A percentile compares a stretch with the other conserved stretches of the same genome.
phyloP scores from a whole-genome alignment of 2,797 vertebrate genomes.

The Manis pentadactyla region DNA sequence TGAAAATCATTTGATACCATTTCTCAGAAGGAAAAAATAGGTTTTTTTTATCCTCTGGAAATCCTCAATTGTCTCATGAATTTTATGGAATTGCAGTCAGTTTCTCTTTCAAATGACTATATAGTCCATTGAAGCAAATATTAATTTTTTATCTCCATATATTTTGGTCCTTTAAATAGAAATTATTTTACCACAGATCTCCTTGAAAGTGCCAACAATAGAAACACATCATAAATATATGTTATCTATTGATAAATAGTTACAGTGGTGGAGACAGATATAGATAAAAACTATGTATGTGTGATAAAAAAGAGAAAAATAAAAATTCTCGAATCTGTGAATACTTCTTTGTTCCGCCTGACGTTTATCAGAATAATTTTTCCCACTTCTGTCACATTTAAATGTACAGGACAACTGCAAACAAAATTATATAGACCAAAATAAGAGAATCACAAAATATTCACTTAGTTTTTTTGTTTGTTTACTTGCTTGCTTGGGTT shows the following conservation, averaged over 20 bases:
- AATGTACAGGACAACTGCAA: not conserved
- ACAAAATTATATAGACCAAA: not conserved
- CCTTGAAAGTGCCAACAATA: not conserved
- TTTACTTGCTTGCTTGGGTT: not conserved
- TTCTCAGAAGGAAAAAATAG: not conserved
- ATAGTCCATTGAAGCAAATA: not conserved
- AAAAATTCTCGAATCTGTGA: not conserved
- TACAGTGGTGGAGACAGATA: not conserved
- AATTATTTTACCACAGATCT: not conserved
- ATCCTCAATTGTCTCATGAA: not conserved
- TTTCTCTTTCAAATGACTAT: not conserved
- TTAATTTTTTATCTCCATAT: not conserved
- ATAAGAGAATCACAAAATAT: constrained; percentile 1
- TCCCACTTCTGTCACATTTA: not conserved
- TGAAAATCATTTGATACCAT: not conserved
- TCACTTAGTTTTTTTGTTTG: not conserved
- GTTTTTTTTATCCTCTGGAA: not conserved
- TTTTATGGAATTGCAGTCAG: not conserved
- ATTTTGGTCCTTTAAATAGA: not conserved
- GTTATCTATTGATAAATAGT: not conserved
- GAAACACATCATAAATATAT: not conserved
- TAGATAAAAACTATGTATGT: not conserved
- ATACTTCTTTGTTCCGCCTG: not conserved
- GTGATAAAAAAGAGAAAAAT: not conserved
- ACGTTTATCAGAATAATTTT: not conserved